Conservation (phyloP, 2,888 invertebrate genomes). For the Nomada fabriciana region DNA sequence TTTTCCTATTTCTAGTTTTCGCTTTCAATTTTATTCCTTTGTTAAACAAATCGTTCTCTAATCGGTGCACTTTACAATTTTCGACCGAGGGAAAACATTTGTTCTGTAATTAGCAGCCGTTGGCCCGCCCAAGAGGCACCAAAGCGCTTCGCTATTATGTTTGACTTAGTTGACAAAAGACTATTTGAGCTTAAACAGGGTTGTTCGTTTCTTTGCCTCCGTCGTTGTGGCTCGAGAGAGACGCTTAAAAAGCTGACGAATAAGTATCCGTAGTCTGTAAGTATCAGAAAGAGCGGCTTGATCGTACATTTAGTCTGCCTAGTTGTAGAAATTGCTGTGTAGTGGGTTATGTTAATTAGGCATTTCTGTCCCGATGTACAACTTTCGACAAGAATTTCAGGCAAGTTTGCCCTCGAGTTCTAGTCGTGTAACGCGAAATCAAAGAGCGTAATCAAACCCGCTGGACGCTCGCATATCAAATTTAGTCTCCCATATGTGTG, state of each 20-base stretch:
- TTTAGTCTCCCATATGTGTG: slow-evolving; percentile 33
- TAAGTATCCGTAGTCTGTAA: slow-evolving; percentile 43
- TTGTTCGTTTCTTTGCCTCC: slow-evolving; percentile 50
- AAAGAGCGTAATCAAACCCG: slow-evolving; percentile 68
- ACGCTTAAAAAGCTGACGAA: slow-evolving; percentile 14
- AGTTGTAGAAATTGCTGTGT: slow-evolving; percentile 55
- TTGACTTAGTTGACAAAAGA: slow-evolving; percentile 25
- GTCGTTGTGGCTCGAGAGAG: slow-evolving; percentile 9
- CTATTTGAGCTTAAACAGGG: slow-evolving; percentile 47
- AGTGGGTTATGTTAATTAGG: slow-evolving; percentile 46
- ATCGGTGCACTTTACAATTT: background rate
- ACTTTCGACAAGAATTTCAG: slow-evolving; percentile 15
- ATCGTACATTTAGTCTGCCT: slow-evolving; percentile 57
- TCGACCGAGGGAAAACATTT: background rate
- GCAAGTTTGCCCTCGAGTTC: slow-evolving; percentile 3
- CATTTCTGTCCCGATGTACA: slow-evolving; percentile 24
- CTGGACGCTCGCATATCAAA: slow-evolving; percentile 65
- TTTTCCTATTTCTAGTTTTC: background rate
- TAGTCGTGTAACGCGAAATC: slow-evolving; percentile 45
- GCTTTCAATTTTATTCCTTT: background rate
- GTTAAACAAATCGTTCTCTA: slow-evolving; percentile 8
- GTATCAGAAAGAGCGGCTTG: slow-evolving; percentile 46
- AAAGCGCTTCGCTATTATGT: slow-evolving; percentile 31
- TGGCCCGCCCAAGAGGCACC: background rate
- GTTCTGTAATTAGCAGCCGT: background rate